These are phyloP conservation scores for Acrobasis repandana DNA, from an alignment of 2,888 invertebrate species.

Conservation along the genomic window DNA sequence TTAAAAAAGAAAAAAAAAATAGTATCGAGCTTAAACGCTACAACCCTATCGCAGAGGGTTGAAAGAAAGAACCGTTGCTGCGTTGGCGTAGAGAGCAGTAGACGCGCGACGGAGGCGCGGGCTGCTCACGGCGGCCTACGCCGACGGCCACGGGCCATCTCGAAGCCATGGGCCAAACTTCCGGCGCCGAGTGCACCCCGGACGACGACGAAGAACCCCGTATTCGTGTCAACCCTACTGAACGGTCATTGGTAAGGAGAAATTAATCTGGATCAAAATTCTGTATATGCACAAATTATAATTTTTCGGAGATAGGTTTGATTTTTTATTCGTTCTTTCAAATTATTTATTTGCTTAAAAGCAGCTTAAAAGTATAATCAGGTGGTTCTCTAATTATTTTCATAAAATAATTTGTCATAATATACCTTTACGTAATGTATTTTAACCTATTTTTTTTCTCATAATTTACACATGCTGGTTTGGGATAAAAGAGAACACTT, in stretches of 20 bases:
- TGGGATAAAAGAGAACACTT: too few species aligned
- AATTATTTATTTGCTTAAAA: too few species aligned
- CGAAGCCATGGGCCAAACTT: constrained; percentile 78
- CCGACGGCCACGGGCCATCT: constrained; percentile 43
- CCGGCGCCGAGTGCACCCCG: constrained; percentile 80
- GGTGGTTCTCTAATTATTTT: too few species aligned
- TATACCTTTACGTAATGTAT: too few species aligned
- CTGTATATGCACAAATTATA: too few species aligned
- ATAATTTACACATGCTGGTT: too few species aligned
- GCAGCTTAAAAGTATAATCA: too few species aligned
- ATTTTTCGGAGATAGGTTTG: not conserved
- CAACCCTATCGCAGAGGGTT: constrained; percentile 50
- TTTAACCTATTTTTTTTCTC: too few species aligned
- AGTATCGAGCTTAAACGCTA: constrained; percentile 34
- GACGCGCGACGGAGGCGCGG: constrained; percentile 75
- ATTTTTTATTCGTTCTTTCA: not conserved
- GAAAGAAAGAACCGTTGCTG: constrained; percentile 45
- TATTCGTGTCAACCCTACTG: constrained; percentile 76
- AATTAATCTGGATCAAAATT: not conserved
- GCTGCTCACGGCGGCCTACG: constrained; percentile 77
- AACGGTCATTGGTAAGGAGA: constrained; percentile 78
- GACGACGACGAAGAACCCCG: constrained; percentile 81
- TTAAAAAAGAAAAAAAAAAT: not conserved
- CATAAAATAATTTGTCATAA: too few species aligned
- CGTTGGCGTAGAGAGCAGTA: constrained; percentile 60